phyloP scores from a whole-genome alignment of 1,140 invertebrate genomes.

The Zophobas morio region DNA sequence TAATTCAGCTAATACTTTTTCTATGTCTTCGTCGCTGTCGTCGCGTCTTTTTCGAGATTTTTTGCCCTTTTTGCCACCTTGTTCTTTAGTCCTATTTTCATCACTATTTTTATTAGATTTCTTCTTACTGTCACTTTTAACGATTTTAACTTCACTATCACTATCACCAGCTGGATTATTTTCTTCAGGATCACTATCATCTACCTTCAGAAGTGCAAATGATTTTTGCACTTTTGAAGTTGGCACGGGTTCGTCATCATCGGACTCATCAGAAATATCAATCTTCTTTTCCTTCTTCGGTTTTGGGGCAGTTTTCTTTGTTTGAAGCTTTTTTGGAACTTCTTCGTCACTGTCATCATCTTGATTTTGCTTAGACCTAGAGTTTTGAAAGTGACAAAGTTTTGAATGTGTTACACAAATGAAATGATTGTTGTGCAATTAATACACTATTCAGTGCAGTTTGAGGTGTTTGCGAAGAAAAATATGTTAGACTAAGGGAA shows the following conservation, averaged over 20 bases:
- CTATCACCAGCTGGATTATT: conserved; percentile 65
- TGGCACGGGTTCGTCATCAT: conserved; percentile 63
- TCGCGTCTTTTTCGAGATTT: conserved; percentile 81
- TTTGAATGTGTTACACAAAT: conserved; percentile 19
- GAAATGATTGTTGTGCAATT: conserved; percentile 13
- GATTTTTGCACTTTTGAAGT: conserved; percentile 63
- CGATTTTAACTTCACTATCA: conserved; percentile 68
- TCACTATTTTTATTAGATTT: conserved; percentile 71
- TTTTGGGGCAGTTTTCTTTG: conserved; percentile 63
- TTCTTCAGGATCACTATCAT: conserved; percentile 65
- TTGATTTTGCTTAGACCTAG: conserved; percentile 41
- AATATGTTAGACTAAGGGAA: conserved; percentile 30
- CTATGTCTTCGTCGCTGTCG: conserved; percentile 88
- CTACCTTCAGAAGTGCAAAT: conserved; percentile 67
- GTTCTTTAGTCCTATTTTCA: conserved; percentile 71
- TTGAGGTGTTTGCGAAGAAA: background rate
- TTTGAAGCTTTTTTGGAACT: conserved; percentile 57
- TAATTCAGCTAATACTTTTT: conserved; percentile 86
- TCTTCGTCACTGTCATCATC: conserved; percentile 64
- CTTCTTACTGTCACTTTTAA: conserved; percentile 72
- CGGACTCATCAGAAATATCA: conserved; percentile 66
- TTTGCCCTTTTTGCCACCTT: conserved; percentile 76
- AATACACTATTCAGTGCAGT: background rate
- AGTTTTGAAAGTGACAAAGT: conserved; percentile 17
- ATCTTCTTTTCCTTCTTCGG: conserved; percentile 66